Percentiles rank a stretch among this genome's conserved stretches.
These are phyloP conservation scores for Drosophila sulfurigaster DNA, from an alignment of 1,140 invertebrate genomes.

Conservation along the genomic window DNA sequence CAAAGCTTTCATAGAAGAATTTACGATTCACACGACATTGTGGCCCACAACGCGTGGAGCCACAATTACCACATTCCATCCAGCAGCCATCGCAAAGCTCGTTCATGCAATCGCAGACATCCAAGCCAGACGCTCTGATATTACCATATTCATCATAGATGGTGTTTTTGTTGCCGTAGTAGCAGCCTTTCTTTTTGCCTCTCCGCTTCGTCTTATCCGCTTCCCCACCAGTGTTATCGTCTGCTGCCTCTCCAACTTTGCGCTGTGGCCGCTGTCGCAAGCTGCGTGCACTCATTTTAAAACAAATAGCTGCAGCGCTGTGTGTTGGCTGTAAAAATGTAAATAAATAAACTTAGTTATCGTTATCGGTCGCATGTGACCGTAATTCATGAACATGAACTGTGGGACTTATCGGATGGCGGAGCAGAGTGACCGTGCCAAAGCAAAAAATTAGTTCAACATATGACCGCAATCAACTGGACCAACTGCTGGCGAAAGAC, in stretches of 20 bases:
- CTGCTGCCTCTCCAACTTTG: constrained; percentile 38
- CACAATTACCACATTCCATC: constrained; percentile 68
- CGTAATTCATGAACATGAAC: too few relatives aligned
- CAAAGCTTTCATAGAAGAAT: constrained; percentile 75
- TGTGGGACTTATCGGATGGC: too few relatives aligned
- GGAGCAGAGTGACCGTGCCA: constrained; percentile 20
- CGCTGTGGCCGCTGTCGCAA: constrained; percentile 61
- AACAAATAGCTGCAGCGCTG: background rate
- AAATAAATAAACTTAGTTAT: background rate
- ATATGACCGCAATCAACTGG: constrained; percentile 33
- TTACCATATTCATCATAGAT: constrained; percentile 75
- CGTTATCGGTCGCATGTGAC: constrained; percentile 7
- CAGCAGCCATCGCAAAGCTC: constrained; percentile 73
- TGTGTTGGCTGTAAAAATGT: background rate
- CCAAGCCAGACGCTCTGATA: constrained; percentile 60
- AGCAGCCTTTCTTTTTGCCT: constrained; percentile 53
- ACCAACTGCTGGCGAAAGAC: constrained; percentile 18
- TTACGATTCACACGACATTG: constrained; percentile 74
- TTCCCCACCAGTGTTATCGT: constrained; percentile 29
- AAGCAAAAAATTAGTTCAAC: constrained; percentile 10
- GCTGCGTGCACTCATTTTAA: constrained; percentile 47
- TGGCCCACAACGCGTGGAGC: constrained; percentile 68
- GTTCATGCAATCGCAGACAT: constrained; percentile 79
- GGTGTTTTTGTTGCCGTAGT: constrained; percentile 54
- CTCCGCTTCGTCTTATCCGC: constrained; percentile 52